These are phyloP conservation scores for Atlantisia rogersi DNA, from an alignment of 2,113 vertebrate species.

Conservation along the genomic window DNA sequence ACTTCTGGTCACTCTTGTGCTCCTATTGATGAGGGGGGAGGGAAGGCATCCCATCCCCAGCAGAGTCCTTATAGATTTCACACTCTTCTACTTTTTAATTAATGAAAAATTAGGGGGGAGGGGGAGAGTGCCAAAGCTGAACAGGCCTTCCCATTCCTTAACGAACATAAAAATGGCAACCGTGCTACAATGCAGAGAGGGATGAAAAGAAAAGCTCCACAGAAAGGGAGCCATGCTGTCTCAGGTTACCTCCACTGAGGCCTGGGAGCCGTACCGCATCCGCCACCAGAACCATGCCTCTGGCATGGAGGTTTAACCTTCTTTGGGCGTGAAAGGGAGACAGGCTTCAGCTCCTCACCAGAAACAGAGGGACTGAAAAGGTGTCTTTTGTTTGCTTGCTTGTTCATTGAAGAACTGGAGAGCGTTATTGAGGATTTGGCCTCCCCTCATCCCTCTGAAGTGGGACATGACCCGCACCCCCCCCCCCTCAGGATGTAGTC, in stretches of 20 bases:
- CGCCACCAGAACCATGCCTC: background rate
- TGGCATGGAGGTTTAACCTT: background rate
- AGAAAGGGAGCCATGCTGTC: background rate
- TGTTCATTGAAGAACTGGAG: background rate
- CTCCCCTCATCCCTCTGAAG: background rate
- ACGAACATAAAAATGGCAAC: constrained; percentile 26
- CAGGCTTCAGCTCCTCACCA: background rate
- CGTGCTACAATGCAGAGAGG: background rate
- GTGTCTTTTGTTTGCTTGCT: constrained; percentile 32
- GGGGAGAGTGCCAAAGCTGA: background rate
- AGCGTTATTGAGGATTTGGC: fast-evolving
- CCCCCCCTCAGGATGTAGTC: background rate
- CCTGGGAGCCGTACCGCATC: background rate
- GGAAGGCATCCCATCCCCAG: no score
- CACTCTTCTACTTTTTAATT: background rate
- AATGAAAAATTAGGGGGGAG: background rate
- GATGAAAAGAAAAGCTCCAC: background rate
- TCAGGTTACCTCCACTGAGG: background rate
- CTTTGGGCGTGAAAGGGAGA: background rate
- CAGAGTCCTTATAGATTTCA: background rate
- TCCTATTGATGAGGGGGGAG: background rate
- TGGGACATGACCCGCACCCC: background rate
- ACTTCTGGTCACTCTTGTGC: background rate
- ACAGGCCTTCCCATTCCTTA: background rate
- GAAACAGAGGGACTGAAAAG: background rate